Percentiles rank a stretch among this genome's conserved stretches.
phyloP scores from a whole-genome alignment of 2,888 invertebrate species.

The Cremastobaeus sp. region DNA sequence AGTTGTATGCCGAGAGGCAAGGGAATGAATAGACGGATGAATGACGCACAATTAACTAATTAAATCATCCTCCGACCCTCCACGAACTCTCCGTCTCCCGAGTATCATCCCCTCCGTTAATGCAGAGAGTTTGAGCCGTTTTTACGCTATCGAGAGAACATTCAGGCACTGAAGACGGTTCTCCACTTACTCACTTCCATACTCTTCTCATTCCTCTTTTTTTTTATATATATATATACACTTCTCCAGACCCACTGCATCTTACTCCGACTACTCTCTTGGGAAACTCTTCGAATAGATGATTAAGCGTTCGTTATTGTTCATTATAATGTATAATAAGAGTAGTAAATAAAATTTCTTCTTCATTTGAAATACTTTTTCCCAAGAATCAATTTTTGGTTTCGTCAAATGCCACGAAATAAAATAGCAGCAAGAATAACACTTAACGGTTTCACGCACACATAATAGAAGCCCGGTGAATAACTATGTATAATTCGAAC shows the following conservation, averaged over 20 bases:
- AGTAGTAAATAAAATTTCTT: slow-evolving; percentile 23
- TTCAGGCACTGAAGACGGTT: slow-evolving; percentile 32
- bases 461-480: too few relatives aligned
- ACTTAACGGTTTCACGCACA: background rate
- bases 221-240: background rate
- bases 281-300: slow-evolving; percentile 24
- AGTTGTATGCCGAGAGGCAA: slow-evolving; percentile 63
- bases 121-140: slow-evolving; percentile 67
- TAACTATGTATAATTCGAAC: too few relatives aligned
- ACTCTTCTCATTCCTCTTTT: background rate
- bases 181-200: slow-evolving; percentile 17
- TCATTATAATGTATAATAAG: slow-evolving; percentile 36
- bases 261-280: slow-evolving; percentile 8
- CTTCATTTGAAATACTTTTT: too few relatives aligned
- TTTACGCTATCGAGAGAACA: slow-evolving; percentile 63
- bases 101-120: slow-evolving; percentile 72
- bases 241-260: background rate
- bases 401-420: too few relatives aligned
- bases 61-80: slow-evolving; percentile 77
- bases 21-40: slow-evolving; percentile 78
- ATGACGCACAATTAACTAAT: slow-evolving; percentile 78
- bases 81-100: slow-evolving; percentile 71
- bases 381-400: too few relatives aligned
- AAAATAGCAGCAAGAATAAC: too few relatives aligned
- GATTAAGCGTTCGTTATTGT: slow-evolving; percentile 49